These are phyloP conservation scores for Sebastes kiyomatsui DNA, from an alignment of 2,797 vertebrate species.

Conservation along the genomic window DNA sequence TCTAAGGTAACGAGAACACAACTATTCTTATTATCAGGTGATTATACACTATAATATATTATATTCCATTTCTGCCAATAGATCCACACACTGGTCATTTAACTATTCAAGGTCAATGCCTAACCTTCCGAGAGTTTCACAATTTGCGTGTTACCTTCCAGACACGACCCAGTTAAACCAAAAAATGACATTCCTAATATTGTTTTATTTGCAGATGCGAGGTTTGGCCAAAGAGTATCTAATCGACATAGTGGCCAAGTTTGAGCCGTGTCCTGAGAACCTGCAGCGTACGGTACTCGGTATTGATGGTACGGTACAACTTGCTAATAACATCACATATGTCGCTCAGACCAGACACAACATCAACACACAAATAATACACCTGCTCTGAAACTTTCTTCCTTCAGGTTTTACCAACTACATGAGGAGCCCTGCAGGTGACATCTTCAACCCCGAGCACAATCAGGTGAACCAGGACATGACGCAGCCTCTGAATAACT, in stretches of 20 bases:
- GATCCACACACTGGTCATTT: too few species aligned
- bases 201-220: constrained; percentile 83
- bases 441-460: constrained; percentile 95
- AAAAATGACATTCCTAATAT: neutral
- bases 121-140: too few species aligned
- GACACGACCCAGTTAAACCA: neutral
- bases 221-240: constrained; percentile 89
- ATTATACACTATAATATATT: too few species aligned
- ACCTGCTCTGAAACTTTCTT: neutral
- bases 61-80: too few species aligned
- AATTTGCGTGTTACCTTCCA: too few species aligned
- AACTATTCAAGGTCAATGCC: too few species aligned
- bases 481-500: constrained; percentile 90
- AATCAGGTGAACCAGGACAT: constrained; percentile 93
- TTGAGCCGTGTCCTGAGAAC: constrained; percentile 93
- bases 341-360: neutral
- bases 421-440: constrained; percentile 92
- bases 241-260: constrained; percentile 88
- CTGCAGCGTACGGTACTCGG: constrained; percentile 88
- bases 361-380: neutral
- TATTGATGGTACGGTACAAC: constrained; percentile 88
- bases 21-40: too few species aligned
- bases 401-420: constrained; percentile 93
- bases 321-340: neutral
- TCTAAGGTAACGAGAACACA: too few species aligned